A percentile compares a stretch with the other conserved stretches of the same genome.
These are phyloP conservation scores for Florisuga fusca DNA, from an alignment of 2,797 vertebrate species.

Conservation along the genomic window DNA sequence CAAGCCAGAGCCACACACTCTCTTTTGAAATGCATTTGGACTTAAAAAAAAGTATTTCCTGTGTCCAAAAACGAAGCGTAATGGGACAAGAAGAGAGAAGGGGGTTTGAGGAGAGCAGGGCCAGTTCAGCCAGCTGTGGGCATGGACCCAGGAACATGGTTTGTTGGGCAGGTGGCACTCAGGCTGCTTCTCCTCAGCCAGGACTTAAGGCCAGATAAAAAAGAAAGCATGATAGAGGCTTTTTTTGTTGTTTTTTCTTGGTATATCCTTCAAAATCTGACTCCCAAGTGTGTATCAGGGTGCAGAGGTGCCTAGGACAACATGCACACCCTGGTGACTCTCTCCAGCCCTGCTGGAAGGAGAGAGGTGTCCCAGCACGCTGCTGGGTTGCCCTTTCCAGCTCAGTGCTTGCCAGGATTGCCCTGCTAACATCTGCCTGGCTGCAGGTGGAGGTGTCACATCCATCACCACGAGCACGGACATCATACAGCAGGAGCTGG, in stretches of 20 bases:
- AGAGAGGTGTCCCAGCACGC: too few relatives aligned
- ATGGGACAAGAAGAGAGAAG: not conserved
- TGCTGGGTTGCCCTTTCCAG: too few relatives aligned
- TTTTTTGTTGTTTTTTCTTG: not conserved
- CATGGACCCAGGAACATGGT: too few relatives aligned
- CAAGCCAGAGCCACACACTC: not conserved
- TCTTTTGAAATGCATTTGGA: not conserved
- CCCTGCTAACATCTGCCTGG: not conserved
- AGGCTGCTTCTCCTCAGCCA: not conserved
- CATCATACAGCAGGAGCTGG: too few relatives aligned
- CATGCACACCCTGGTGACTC: too few relatives aligned
- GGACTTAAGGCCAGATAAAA: too few relatives aligned
- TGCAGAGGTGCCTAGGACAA: too few relatives aligned
- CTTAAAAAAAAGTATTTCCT: not conserved
- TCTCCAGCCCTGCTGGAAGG: too few relatives aligned
- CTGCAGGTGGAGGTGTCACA: rapidly evolving
- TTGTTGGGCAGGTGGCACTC: not conserved
- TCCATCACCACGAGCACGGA: rapidly evolving
- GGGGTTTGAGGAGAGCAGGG: not conserved
- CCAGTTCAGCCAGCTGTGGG: not conserved
- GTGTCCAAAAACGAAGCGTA: not conserved
- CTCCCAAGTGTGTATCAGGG: not conserved
- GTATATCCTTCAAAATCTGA: not conserved
- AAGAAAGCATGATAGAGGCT: too few relatives aligned
- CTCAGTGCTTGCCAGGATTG: too few relatives aligned